A percentile compares a stretch with the other conserved stretches of the same genome.
These are phyloP conservation scores for Drosophila subobscura DNA, from an alignment of 1,140 invertebrate species.

Conservation along the genomic window DNA sequence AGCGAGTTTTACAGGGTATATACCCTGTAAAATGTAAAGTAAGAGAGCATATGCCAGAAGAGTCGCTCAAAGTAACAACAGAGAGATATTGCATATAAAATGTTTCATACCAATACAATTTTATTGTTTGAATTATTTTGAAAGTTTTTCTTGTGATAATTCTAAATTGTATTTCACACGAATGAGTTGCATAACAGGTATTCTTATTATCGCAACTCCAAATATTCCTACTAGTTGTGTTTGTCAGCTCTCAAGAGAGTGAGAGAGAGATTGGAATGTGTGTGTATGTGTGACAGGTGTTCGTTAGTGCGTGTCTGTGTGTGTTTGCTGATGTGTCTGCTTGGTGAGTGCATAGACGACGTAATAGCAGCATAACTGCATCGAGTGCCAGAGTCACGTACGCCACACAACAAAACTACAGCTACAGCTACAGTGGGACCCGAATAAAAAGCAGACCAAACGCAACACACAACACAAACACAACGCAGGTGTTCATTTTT, in stretches of 20 bases:
- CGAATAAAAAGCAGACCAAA: constrained; percentile 38
- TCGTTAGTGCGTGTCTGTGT: constrained; percentile 57
- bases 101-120: no score
- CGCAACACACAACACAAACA: constrained; percentile 11
- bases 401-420: constrained; percentile 49
- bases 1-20: constrained; percentile 28
- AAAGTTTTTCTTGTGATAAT: no score
- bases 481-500: constrained; percentile 73
- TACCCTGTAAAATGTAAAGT: no score
- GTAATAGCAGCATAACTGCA: constrained; percentile 78
- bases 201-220: no score
- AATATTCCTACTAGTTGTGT: no score
- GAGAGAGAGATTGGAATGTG: constrained; percentile 1
- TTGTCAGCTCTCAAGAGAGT: background rate
- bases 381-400: constrained; percentile 63
- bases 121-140: no score
- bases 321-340: constrained; percentile 24
- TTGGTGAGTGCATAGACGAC: constrained; percentile 64
- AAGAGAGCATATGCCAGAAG: no score
- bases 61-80: no score
- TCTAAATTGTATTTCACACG: no score
- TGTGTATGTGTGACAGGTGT: constrained; percentile 65
- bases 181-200: no score
- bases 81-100: no score
- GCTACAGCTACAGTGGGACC: constrained; percentile 17